Evolutionary conservation across 2,797 vertebrate genomes (phyloP).

Genomic region (Ciconia nigra): DNA sequence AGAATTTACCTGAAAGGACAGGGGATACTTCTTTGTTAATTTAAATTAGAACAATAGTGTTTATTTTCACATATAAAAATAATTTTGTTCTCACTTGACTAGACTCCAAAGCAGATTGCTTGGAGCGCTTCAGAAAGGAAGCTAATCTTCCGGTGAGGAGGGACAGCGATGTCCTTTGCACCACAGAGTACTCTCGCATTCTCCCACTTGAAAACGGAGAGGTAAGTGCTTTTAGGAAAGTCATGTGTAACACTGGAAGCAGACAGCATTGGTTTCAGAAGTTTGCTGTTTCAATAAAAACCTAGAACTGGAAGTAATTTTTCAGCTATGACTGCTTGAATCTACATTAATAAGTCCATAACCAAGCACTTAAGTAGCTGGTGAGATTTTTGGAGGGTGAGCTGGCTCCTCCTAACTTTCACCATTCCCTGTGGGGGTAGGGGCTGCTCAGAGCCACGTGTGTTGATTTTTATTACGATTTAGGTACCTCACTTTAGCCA

Average conservation of each 20-base stretch:
- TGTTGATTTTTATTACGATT: neutral
- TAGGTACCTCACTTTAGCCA: neutral
- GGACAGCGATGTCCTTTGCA: conserved; percentile 87
- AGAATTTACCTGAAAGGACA: neutral
- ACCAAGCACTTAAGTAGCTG: neutral
- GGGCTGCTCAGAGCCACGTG: neutral
- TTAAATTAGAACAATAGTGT: neutral
- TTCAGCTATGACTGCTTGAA: neutral
- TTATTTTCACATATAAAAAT: neutral
- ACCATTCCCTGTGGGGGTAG: accelerated
- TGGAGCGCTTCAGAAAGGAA: conserved; percentile 82
- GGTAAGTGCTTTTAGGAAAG: conserved; percentile 68
- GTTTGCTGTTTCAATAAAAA: neutral
- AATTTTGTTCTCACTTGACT: neutral
- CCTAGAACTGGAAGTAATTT: neutral
- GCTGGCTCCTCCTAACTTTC: neutral
- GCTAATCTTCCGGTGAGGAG: conserved; percentile 75
- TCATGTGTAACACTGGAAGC: neutral
- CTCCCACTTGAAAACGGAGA: conserved; percentile 92
- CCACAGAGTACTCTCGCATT: conserved; percentile 87
- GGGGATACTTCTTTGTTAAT: neutral
- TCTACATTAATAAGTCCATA: neutral
- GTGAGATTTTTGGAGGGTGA: neutral
- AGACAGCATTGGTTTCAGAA: neutral
- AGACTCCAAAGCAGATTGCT: conserved; percentile 88